Conservation (phyloP, 2,888 invertebrate genomes). For the Dynastes hyllus region DNA sequence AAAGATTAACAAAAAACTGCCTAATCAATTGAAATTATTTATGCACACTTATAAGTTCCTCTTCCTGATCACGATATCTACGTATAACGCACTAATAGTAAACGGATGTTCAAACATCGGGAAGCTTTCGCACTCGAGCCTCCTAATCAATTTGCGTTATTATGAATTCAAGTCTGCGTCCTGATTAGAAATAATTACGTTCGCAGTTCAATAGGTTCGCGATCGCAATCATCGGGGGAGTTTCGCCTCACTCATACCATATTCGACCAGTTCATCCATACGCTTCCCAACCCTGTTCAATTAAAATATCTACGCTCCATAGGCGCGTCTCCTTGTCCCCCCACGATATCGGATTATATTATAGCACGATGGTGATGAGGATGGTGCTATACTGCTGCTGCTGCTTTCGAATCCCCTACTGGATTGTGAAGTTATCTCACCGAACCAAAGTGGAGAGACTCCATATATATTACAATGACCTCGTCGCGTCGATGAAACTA, state of each 20-base stretch:
- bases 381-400: too few relatives aligned
- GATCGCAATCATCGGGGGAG: not conserved
- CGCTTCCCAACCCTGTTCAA: not conserved
- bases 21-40: too few relatives aligned
- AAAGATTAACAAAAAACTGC: too few relatives aligned
- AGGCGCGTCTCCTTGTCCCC: not conserved
- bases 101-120: too few relatives aligned
- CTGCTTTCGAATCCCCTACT: too few relatives aligned
- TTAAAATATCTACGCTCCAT: constrained; percentile 11
- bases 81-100: too few relatives aligned
- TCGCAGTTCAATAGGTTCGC: constrained; percentile 2
- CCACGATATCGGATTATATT: not conserved
- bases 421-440: too few relatives aligned
- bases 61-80: too few relatives aligned
- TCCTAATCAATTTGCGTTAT: constrained; percentile 10
- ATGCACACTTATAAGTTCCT: too few relatives aligned
- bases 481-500: too few relatives aligned
- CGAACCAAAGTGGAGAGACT: too few relatives aligned
- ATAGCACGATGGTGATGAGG: not conserved
- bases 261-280: not conserved
- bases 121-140: not conserved
- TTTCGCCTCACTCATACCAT: not conserved
- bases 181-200: constrained; percentile 22
- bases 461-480: too few relatives aligned
- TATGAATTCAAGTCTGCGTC: constrained; percentile 7